These are phyloP conservation scores for Anastrepha ludens DNA, from an alignment of 1,140 invertebrate genomes.

Conservation along the genomic window DNA sequence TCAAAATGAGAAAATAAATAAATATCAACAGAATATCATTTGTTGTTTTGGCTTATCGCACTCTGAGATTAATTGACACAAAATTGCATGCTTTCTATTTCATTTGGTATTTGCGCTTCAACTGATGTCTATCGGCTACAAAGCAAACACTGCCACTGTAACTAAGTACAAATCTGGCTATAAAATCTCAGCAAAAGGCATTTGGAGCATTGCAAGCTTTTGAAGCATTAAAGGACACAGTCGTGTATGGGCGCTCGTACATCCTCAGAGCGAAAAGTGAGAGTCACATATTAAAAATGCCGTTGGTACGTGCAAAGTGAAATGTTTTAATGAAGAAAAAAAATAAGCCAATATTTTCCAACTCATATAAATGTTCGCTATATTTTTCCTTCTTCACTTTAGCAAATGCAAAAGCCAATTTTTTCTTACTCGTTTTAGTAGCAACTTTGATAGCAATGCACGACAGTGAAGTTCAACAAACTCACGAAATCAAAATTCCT, in stretches of 20 bases:
- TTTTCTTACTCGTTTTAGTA: neutral
- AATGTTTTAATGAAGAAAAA: neutral
- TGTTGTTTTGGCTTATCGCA: conserved; percentile 1
- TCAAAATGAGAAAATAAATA: neutral
- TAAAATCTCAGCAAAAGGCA: neutral
- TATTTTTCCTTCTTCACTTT: neutral
- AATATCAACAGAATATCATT: neutral
- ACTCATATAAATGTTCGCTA: neutral
- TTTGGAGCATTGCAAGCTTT: neutral
- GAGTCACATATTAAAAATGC: conserved; percentile 36
- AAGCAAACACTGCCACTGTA: conserved; percentile 33
- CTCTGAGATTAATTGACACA: conserved; percentile 46
- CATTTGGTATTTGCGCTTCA: conserved; percentile 32
- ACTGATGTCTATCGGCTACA: conserved; percentile 33
- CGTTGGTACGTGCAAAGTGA: neutral
- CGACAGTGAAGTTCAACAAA: conserved; percentile 29
- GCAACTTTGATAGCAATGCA: neutral
- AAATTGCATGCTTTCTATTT: conserved; percentile 50
- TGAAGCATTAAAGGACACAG: neutral
- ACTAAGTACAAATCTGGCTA: neutral
- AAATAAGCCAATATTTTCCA: neutral
- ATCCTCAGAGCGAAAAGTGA: conserved; percentile 10
- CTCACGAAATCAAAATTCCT: conserved; percentile 50
- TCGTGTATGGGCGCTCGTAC: neutral
- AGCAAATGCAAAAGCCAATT: neutral